Evolutionary conservation across 2,888 invertebrate species (phyloP).

Genomic region (Lepas anatifera): DNA sequence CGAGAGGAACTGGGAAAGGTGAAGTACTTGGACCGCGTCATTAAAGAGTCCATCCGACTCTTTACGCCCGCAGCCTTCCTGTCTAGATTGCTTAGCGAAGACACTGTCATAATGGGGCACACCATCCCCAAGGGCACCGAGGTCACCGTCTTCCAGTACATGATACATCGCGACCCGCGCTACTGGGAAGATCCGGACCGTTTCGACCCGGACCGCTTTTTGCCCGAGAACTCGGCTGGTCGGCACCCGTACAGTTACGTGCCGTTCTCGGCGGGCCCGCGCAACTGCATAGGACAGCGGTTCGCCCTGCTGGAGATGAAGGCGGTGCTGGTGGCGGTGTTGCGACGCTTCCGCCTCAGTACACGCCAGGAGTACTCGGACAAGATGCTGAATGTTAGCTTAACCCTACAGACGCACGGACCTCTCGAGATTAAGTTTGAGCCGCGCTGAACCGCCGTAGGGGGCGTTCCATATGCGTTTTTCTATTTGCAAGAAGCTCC

Average conservation of each 20-base stretch:
- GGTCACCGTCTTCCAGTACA: slow-evolving; percentile 32
- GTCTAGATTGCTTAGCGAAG: slow-evolving; percentile 29
- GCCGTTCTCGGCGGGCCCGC: too few relatives aligned
- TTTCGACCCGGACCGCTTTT: slow-evolving; percentile 43
- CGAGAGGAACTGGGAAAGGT: slow-evolving; percentile 25
- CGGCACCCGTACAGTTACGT: slow-evolving; percentile 33
- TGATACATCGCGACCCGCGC: slow-evolving; percentile 38
- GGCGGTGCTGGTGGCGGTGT: slow-evolving; percentile 17
- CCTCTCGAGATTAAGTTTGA: not conserved
- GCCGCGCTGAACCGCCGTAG: too few relatives aligned
- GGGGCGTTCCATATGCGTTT: too few relatives aligned
- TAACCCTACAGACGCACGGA: not conserved
- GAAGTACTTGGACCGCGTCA: slow-evolving; percentile 35
- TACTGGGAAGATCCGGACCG: slow-evolving; percentile 40
- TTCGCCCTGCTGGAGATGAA: too few relatives aligned
- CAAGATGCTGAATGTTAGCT: not conserved
- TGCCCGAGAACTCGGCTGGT: slow-evolving; percentile 33
- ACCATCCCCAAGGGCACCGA: slow-evolving; percentile 34
- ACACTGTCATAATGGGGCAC: slow-evolving; percentile 28
- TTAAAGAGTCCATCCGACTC: slow-evolving; percentile 32
- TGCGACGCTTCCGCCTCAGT: slow-evolving; percentile 13
- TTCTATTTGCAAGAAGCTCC: too few relatives aligned
- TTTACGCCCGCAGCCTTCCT: slow-evolving; percentile 34
- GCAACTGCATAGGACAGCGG: too few relatives aligned
- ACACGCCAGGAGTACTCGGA: not conserved